Base-by-base conservation (phyloP, 92 coral and sea anemone genomes). In the Diadumene lineata region DNA sequence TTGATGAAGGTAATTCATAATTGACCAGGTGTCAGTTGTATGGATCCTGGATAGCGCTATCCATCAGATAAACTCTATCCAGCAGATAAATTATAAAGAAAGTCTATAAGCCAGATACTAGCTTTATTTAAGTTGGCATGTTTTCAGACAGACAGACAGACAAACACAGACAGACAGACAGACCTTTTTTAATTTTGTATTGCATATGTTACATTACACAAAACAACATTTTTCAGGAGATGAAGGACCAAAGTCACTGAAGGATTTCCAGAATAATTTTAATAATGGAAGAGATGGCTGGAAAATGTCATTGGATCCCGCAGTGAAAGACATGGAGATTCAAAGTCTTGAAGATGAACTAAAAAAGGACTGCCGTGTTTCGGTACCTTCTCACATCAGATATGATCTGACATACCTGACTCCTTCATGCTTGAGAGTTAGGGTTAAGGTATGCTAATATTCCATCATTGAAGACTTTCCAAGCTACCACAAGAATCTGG, bases 221-320 rank as follows among this genome's bases (percentile, higher is more conserved):
- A n/a, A n/a, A n/a, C n/a, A n/a, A n/a, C n/a, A n/a, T 13, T 38
- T 38, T 38, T 4, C 48, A 38, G 48, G 13, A 4, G 48, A 38
- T 38, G 48, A 4, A 38, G 48, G 7, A 13, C 48, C 31, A 53
- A 3, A 4, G 10, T 53, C 8, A 3, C 25, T 26, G 18, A 28
- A 24, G 33, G 25, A 25, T 31, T 69, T 23, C 21, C 58, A 21
- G 48, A 22, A 15, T 3, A 19, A 50, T 31, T 44, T 53, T 16
- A 53, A 53, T 21, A 4, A 69, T 4, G 11, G 13, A 13, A 13
- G 27, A 48, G 38, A 31, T 17, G 51, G 58, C 74, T 69, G 74
- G 74, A 69, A 32, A 48, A 51, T 69, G 34, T 50, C 31, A n/a
- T 43, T 69, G 22, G 11, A 69, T 69, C 74, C 74, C 15, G 74